These are phyloP conservation scores for Eilema griseolum DNA, from an alignment of 2,888 invertebrate genomes.

Conservation along the genomic window DNA sequence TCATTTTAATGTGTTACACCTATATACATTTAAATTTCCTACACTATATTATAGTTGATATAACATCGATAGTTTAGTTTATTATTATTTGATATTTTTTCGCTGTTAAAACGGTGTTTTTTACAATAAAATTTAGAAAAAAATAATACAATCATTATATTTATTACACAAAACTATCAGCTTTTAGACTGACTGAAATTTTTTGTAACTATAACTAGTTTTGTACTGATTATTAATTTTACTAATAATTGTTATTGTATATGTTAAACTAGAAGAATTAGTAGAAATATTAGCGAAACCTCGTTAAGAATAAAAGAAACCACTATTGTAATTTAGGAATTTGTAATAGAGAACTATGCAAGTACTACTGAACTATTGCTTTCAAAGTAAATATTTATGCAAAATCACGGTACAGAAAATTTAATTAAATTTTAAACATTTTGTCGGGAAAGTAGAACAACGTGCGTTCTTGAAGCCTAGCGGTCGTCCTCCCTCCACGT, in stretches of 20 bases:
- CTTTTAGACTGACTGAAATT: background rate
- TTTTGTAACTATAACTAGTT: background rate
- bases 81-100: background rate
- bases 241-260: background rate
- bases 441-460: constrained; percentile 66
- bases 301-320: background rate
- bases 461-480: constrained; percentile 78
- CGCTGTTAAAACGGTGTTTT: background rate
- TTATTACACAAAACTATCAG: too few relatives aligned
- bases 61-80: background rate
- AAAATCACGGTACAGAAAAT: constrained; percentile 37
- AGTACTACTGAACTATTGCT: background rate
- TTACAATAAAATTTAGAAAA: background rate
- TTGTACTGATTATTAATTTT: background rate
- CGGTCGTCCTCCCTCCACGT: constrained; percentile 81
- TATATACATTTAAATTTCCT: too few relatives aligned
- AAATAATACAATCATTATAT: background rate
- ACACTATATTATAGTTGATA: too few relatives aligned
- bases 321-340: background rate
- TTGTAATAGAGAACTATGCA: background rate
- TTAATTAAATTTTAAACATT: constrained; percentile 39
- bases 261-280: too few relatives aligned
- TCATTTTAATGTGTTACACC: too few relatives aligned
- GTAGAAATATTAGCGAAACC: background rate
- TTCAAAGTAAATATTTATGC: background rate